A percentile compares a stretch with the other conserved stretches of the same genome.
Conservation (phyloP, 1,140 invertebrate genomes). For the Ceratosolen solmsi region DNA sequence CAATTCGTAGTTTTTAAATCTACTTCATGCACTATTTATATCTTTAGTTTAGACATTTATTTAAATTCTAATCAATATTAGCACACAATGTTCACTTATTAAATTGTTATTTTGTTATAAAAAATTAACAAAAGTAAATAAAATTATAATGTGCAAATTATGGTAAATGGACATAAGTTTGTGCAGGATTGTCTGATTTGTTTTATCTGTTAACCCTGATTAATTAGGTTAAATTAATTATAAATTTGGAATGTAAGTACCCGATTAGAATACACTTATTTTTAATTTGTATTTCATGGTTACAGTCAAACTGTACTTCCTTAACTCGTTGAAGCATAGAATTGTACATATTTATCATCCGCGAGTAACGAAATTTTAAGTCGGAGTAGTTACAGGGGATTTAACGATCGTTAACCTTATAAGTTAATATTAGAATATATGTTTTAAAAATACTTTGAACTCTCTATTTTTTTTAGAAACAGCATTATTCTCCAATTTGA, state of each 20-base stretch:
- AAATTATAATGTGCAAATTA: no score
- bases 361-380: no score
- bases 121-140: no score
- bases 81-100: no score
- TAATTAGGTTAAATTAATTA: constrained; percentile 16
- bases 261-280: constrained; percentile 4
- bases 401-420: no score
- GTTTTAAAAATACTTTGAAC: no score
- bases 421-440: no score
- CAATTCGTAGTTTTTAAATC: neutral
- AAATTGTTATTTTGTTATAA: no score
- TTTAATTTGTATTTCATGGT: neutral
- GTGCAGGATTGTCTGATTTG: neutral
- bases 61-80: neutral
- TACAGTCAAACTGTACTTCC: neutral
- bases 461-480: no score
- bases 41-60: neutral
- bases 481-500: no score
- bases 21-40: neutral
- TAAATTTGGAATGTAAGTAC: constrained; percentile 1
- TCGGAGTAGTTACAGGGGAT: no score
- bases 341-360: neutral
- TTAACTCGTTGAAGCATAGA: constrained; percentile 35
- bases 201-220: neutral
- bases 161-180: no score